phyloP scores from a whole-genome alignment of 2,797 vertebrate species.

The Platalea minor region DNA sequence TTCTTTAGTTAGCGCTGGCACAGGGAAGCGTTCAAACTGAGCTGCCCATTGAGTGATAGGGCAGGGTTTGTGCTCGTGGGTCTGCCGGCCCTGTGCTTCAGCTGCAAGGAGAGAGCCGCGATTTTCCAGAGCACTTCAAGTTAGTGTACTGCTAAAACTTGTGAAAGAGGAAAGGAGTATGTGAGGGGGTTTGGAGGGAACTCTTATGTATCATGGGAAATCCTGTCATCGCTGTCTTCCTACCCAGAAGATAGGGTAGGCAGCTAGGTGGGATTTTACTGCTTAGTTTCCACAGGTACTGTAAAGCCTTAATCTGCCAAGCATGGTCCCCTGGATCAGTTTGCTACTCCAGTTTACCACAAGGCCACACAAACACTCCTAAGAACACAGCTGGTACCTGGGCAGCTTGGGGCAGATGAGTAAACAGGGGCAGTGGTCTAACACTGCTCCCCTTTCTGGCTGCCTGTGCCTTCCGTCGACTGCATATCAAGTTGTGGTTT shows the following conservation, averaged over 20 bases:
- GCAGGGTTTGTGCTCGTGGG: not conserved
- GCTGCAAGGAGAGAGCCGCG: not conserved
- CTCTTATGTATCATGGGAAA: not conserved
- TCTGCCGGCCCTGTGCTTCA: not conserved
- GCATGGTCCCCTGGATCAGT: not conserved
- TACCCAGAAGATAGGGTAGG: not conserved
- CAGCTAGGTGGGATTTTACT: not conserved
- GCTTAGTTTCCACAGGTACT: not conserved
- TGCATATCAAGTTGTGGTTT: not conserved
- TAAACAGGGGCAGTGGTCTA: not conserved
- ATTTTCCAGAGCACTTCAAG: not conserved
- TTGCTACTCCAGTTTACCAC: fast-evolving
- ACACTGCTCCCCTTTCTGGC: not conserved
- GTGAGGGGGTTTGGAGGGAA: not conserved
- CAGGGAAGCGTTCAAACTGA: not conserved
- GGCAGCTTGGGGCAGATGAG: not conserved
- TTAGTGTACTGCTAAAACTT: not conserved
- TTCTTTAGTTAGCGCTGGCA: not conserved
- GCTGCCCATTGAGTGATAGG: not conserved
- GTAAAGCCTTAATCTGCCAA: not conserved
- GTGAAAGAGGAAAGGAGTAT: not conserved
- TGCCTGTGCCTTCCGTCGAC: fast-evolving
- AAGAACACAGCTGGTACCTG: not conserved
- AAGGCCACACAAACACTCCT: fast-evolving
- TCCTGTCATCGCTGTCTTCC: not conserved